Conservation (phyloP, 1,140 invertebrate genomes). For the Cyphomyrmex costatus region DNA sequence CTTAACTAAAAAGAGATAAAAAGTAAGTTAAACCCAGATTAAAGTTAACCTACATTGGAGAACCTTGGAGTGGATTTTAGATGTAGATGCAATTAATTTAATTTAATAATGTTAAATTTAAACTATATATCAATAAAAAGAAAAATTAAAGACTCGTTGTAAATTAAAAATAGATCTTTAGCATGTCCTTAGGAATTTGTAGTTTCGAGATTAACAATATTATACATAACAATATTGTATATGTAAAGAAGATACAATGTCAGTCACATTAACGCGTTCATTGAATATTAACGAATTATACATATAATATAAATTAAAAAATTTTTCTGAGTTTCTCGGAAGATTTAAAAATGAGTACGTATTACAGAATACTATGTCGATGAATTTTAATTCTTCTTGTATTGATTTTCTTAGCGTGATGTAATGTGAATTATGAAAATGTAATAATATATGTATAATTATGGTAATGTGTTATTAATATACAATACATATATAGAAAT, state of each 20-base stretch:
- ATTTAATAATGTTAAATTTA: conserved; percentile 3
- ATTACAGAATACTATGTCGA: background rate
- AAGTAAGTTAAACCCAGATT: no score
- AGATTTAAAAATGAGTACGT: background rate
- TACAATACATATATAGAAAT: background rate
- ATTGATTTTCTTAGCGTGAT: no score
- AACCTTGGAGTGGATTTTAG: background rate
- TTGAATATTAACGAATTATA: background rate
- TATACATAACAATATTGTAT: background rate
- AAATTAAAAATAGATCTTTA: background rate
- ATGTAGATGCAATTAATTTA: background rate
- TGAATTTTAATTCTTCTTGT: background rate
- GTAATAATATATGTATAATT: background rate
- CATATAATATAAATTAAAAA: background rate
- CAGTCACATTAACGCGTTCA: background rate
- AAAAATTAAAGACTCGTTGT: background rate
- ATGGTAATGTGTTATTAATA: background rate
- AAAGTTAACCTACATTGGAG: no score
- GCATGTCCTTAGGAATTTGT: background rate
- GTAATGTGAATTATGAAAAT: background rate
- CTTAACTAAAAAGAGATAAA: no score
- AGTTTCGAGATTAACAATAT: background rate
- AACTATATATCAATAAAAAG: background rate
- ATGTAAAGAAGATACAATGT: background rate
- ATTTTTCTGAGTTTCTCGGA: background rate